Percentiles rank a stretch among this genome's conserved stretches.
Conservation (phyloP, 2,888 invertebrate genomes). For the Penaeus monodon region DNA sequence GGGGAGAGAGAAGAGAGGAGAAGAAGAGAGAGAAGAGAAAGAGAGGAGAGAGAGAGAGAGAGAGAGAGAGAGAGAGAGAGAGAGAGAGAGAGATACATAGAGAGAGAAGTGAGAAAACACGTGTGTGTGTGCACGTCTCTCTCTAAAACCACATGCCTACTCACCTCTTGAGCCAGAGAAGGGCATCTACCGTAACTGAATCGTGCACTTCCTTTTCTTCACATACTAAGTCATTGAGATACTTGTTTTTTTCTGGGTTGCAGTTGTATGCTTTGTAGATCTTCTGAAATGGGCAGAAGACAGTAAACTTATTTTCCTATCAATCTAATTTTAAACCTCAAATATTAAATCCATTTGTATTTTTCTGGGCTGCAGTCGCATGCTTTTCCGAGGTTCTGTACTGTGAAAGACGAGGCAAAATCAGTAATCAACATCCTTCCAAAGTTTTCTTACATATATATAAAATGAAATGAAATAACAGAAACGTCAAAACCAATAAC, state of each 20-base stretch:
- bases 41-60: background rate
- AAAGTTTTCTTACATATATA: no score
- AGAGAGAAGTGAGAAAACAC: no score
- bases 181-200: conserved; percentile 75
- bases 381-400: no score
- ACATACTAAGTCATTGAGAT: conserved; percentile 79
- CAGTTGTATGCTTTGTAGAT: conserved; percentile 67
- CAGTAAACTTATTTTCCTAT: background rate
- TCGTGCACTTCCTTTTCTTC: conserved; percentile 74
- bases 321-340: background rate
- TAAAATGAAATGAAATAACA: no score
- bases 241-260: conserved; percentile 71
- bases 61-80: conserved; percentile 3
- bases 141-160: background rate
- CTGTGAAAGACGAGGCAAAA: no score
- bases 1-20: background rate
- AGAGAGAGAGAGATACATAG: background rate
- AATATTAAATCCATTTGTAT: background rate
- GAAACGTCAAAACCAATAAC: no score
- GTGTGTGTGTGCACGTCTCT: no score
- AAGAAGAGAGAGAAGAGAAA: background rate
- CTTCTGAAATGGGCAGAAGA: conserved; percentile 67
- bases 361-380: no score
- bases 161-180: conserved; percentile 83
- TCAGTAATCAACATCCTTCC: no score